Conservation (phyloP, 2,113 vertebrate species). For the Martes martes region DNA sequence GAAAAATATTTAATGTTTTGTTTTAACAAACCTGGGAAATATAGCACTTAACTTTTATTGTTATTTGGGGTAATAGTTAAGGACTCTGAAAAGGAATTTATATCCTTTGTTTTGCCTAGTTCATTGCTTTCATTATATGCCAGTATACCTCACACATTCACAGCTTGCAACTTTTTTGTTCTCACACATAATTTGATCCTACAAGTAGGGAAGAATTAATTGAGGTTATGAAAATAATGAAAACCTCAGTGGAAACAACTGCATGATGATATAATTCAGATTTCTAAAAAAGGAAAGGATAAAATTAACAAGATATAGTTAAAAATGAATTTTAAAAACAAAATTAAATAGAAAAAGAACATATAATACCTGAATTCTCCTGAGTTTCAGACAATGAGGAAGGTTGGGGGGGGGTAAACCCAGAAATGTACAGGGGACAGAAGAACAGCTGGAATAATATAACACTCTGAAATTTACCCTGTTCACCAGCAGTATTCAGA, state of each 20-base stretch:
- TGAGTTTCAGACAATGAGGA: not conserved
- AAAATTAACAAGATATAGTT: not conserved
- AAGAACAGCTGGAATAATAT: not conserved
- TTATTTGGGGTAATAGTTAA: not conserved
- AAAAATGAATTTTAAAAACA: constrained; percentile 21
- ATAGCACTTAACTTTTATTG: not conserved
- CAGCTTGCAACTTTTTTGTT: not conserved
- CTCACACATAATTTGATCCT: not conserved
- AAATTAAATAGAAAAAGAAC: not conserved
- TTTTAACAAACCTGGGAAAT: not conserved
- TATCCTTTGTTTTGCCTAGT: not conserved
- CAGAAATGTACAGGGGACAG: not conserved
- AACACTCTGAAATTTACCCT: not conserved
- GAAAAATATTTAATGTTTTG: not conserved
- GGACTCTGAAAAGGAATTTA: not conserved
- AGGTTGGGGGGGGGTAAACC: not conserved
- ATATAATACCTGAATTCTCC: not conserved
- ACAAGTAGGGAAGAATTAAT: not conserved
- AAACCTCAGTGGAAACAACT: not conserved
- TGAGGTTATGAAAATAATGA: not conserved
- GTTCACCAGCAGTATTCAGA: not conserved
- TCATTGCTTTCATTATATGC: not conserved
- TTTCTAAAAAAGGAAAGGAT: not conserved
- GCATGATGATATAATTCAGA: not conserved
- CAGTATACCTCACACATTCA: not conserved